Evolutionary conservation across 2,888 invertebrate species (phyloP).

Genomic region (Scaptomyza tumidula): DNA sequence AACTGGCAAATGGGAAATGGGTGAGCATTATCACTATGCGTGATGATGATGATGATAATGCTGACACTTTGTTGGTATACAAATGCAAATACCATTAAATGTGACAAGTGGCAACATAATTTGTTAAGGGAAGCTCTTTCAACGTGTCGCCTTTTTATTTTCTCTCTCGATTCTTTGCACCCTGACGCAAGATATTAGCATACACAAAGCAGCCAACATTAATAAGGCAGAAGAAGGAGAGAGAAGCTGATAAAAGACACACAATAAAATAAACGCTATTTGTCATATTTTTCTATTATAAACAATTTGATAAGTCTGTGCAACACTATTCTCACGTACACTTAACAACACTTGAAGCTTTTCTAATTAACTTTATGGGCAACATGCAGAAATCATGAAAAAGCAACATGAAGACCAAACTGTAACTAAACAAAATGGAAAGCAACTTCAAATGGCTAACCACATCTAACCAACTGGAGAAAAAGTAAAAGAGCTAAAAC

Average conservation of each 20-base stretch:
- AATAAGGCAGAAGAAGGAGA: constrained; percentile 23
- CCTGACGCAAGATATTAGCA: constrained; percentile 71
- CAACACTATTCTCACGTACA: constrained; percentile 22
- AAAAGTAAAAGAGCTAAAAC: constrained; percentile 2
- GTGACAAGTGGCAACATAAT: constrained; percentile 82
- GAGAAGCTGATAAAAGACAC: constrained; percentile 7
- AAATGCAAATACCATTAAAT: constrained; percentile 82
- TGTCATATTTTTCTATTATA: constrained; percentile 82
- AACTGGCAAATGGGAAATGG: constrained; percentile 10
- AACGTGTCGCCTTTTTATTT: constrained; percentile 27
- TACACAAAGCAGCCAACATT: constrained; percentile 76
- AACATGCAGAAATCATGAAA: constrained; percentile 51
- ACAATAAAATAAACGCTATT: constrained; percentile 68
- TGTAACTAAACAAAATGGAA: constrained; percentile 45
- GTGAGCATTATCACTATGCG: constrained; percentile 54
- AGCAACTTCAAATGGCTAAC: constrained; percentile 69
- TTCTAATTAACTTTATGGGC: constrained; percentile 63
- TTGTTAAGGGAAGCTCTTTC: constrained; percentile 66
- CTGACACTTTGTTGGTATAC: constrained; percentile 75
- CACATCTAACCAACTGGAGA: constrained; percentile 27
- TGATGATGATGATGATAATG: constrained; percentile 67
- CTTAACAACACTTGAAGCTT: constrained; percentile 29
- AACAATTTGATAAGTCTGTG: constrained; percentile 64
- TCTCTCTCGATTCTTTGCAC: constrained; percentile 12
- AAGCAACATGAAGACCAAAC: constrained; percentile 33